Base-by-base conservation (phyloP, 2,113 vertebrate species). In the Rattus rattus region DNA sequence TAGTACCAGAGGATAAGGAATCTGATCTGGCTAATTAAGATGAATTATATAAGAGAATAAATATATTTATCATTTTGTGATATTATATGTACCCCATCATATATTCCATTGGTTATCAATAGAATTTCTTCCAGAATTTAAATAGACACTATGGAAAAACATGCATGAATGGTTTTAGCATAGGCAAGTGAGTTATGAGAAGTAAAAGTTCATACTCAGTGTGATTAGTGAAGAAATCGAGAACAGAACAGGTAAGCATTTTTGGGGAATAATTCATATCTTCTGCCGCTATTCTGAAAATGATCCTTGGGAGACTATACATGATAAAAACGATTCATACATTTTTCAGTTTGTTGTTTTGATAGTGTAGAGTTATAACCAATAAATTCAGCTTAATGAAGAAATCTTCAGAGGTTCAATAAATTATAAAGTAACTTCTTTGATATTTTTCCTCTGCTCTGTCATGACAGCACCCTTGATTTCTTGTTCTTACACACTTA, bases 401-500 rank as follows among this genome's bases (percentile, higher is more conserved):
- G 49, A 72, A 94, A 73, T 95, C 8, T 56, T 86, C 36, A 72
- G 8, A 56, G 16, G 5, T 39, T 94, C 7, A 36, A 17, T 84
- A 92, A 54, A 81, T 94, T 75, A 52, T 75, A 72, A 94, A 90
- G 63, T 92, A 93, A 90, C 90, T 88, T 81, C 11, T 92, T 79
- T 85, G 47, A 39, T 65, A 39, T 67, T 81, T 95, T 49, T 13
- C 54, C 54, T 85, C 17, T 76, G 43, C 2, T 88, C 65, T 94
- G 56, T 69, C 63, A 76, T 72, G 39, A 80, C 19, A 93, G 70
- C 28, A 90, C 76, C 85, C n/a, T 86, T 81, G 7, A 93, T 93
- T 92, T 79, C 90, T 87, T 93, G 59, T 73, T 61, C 69, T 90
- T 88, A 69, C 63, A 63, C 73, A 81, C 43, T 96, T 94, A 97